Evolutionary conservation across 2,888 invertebrate species (phyloP).

Genomic region (Platycheirus albimanus): DNA sequence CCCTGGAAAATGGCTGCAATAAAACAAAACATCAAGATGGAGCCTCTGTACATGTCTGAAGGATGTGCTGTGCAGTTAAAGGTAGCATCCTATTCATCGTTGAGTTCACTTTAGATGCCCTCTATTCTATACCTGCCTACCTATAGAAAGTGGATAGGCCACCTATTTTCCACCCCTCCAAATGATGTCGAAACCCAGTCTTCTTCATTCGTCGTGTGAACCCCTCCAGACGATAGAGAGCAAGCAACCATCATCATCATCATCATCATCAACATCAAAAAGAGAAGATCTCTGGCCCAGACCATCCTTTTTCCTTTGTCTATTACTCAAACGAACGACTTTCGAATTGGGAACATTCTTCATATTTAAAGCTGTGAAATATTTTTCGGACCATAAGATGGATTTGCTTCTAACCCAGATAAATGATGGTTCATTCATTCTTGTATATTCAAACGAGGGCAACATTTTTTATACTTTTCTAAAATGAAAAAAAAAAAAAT

Average conservation of each 20-base stretch:
- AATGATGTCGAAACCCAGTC: background rate
- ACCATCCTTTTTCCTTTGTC: conserved; percentile 46
- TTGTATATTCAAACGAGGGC: conserved; percentile 32
- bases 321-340: conserved; percentile 67
- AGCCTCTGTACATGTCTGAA: conserved; percentile 61
- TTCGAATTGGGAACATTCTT: conserved; percentile 69
- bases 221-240: conserved; percentile 22
- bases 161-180: conserved; percentile 2
- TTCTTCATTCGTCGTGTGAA: conserved; percentile 24
- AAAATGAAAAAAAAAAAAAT: no score
- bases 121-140: no score
- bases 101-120: conserved; percentile 64
- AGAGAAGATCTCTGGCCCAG: conserved; percentile 38
- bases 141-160: conserved; percentile 30
- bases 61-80: conserved; percentile 68
- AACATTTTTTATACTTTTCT: conserved; percentile 1
- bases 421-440: conserved; percentile 67
- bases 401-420: conserved; percentile 65
- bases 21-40: conserved; percentile 69
- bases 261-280: conserved; percentile 25
- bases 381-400: conserved; percentile 63
- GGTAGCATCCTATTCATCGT: conserved; percentile 65
- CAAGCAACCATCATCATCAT: no score
- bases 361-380: conserved; percentile 72
- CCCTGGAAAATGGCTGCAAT: conserved; percentile 71